Percentiles rank a stretch among this genome's conserved stretches.
phyloP scores from a whole-genome alignment of 2,797 vertebrate species.

The Harpagifer antarcticus region DNA sequence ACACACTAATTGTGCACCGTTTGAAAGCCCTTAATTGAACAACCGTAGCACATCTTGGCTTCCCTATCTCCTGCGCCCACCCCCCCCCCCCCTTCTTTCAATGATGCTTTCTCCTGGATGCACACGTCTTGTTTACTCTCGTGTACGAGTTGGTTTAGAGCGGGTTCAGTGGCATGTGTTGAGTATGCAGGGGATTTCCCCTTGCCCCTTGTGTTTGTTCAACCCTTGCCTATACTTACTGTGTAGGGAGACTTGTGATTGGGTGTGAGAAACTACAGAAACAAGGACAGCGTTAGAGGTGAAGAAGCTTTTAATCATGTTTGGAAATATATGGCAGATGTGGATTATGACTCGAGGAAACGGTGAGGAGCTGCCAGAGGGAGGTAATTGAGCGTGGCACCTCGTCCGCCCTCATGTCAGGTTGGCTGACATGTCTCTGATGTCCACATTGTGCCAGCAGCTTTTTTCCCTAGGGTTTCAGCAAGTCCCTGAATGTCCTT shows the following conservation, averaged over 20 bases:
- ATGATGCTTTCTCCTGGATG: slow-evolving; percentile 21
- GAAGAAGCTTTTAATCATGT: slow-evolving; percentile 52
- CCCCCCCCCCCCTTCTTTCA: neutral
- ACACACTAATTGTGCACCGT: slow-evolving; percentile 46
- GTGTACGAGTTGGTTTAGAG: slow-evolving; percentile 67
- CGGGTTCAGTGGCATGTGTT: slow-evolving; percentile 61
- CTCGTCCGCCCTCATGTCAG: slow-evolving; percentile 55
- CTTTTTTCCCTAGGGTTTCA: slow-evolving; percentile 41
- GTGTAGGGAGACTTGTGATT: slow-evolving; percentile 2
- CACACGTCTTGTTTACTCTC: slow-evolving; percentile 63
- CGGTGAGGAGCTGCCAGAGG: slow-evolving; percentile 32
- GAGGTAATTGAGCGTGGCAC: slow-evolving; percentile 57
- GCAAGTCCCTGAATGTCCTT: slow-evolving; percentile 57
- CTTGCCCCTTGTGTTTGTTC: slow-evolving; percentile 62
- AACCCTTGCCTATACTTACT: slow-evolving; percentile 53
- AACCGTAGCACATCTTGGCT: neutral
- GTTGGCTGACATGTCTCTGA: slow-evolving; percentile 36
- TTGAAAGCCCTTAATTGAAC: slow-evolving; percentile 19
- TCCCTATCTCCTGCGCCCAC: neutral
- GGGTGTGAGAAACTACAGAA: slow-evolving; percentile 7
- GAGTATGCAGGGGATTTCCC: slow-evolving; percentile 55
- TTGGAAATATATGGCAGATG: slow-evolving; percentile 45
- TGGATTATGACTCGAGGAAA: slow-evolving; percentile 43
- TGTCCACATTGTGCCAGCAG: slow-evolving; percentile 51
- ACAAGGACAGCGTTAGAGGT: slow-evolving; percentile 13